phyloP scores from a whole-genome alignment of 2,888 invertebrate species.

The Parnassius apollo region DNA sequence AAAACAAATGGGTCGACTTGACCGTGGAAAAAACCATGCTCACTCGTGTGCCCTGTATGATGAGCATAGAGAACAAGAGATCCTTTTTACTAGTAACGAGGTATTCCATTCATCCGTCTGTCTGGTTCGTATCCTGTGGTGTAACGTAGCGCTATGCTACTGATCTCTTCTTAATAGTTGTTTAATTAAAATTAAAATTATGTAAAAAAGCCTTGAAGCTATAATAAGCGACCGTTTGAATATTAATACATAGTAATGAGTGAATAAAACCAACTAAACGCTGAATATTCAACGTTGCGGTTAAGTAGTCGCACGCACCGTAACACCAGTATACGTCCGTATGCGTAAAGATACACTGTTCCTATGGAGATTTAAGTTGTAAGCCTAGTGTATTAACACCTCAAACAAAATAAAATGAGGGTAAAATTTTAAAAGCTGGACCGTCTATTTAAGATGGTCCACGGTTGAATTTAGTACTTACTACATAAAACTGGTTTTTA shows the following conservation, averaged over 20 bases:
- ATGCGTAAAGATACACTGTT: conserved; percentile 4
- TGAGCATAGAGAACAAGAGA: too few relatives aligned
- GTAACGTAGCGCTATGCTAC: not conserved
- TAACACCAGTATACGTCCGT: not conserved
- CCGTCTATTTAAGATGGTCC: too few relatives aligned
- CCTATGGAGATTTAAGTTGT: not conserved
- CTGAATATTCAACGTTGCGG: conserved; percentile 72
- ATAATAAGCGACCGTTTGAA: conserved; percentile 67
- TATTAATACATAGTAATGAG: conserved; percentile 61
- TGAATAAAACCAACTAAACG: conserved; percentile 56
- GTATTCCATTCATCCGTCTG: too few relatives aligned
- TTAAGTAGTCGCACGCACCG: conserved; percentile 60
- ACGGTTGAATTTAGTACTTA: too few relatives aligned
- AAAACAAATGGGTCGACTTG: too few relatives aligned
- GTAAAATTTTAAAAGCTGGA: too few relatives aligned
- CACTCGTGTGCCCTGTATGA: too few relatives aligned
- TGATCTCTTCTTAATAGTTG: not conserved
- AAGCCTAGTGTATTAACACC: conserved; percentile 9
- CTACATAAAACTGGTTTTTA: too few relatives aligned
- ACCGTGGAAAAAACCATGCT: too few relatives aligned
- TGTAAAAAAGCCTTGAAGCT: conserved; percentile 63
- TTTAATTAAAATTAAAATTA: conserved; percentile 53
- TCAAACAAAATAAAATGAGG: not conserved
- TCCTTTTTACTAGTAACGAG: too few relatives aligned
- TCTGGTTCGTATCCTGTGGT: too few relatives aligned